Evolutionary conservation across 2,113 vertebrate species (phyloP).

Genomic region (Saguinus imperator): DNA sequence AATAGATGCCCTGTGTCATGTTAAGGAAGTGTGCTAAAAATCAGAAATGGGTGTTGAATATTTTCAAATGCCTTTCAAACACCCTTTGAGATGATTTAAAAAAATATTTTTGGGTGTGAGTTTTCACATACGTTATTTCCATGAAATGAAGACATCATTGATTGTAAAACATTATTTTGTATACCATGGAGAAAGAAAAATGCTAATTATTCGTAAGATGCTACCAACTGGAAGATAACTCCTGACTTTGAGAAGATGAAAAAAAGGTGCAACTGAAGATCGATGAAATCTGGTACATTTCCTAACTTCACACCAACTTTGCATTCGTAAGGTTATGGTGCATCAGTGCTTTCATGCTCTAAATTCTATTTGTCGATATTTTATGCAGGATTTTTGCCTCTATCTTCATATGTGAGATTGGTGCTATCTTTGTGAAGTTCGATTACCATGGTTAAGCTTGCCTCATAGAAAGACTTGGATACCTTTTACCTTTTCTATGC

Average conservation of each 20-base stretch:
- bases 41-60: not conserved
- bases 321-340: not conserved
- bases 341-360: not conserved
- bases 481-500: not conserved
- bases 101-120: not conserved
- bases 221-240: not conserved
- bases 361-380: not conserved
- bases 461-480: not conserved
- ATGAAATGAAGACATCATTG: not conserved
- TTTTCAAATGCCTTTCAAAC: conserved; percentile 50
- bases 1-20: not conserved
- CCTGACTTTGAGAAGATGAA: not conserved
- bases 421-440: conserved; percentile 34
- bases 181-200: not conserved
- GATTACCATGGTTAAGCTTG: not conserved
- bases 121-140: not conserved
- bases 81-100: not conserved
- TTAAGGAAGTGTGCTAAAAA: not conserved
- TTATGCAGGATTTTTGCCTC: not conserved
- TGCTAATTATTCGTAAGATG: not conserved
- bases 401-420: not conserved
- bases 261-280: not conserved
- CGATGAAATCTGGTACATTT: not conserved
- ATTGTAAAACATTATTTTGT: conserved; percentile 5
- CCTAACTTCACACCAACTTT: not conserved